Evolutionary conservation across 1,140 invertebrate genomes (phyloP).

Genomic region (Drosophila pectinifera): DNA sequence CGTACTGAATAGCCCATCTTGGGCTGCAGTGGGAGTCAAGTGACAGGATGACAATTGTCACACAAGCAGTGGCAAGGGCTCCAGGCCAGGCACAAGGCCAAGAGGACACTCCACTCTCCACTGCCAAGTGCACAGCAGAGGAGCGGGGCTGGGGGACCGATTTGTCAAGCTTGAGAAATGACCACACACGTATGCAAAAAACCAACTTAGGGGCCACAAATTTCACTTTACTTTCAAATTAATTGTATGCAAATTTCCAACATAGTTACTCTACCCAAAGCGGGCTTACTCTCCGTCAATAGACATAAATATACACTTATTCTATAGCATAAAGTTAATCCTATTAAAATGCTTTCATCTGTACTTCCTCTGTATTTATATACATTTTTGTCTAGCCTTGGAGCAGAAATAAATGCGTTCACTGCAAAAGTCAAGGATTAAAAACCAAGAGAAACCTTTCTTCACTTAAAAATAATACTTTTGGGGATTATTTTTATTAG

Average conservation of each 20-base stretch:
- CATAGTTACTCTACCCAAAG: too few species aligned
- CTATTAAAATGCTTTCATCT: not conserved
- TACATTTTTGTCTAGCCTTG: not conserved
- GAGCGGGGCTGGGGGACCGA: slow-evolving; percentile 35
- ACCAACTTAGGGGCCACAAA: not conserved
- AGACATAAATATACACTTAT: not conserved
- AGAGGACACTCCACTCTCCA: slow-evolving; percentile 19
- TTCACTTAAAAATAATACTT: not conserved
- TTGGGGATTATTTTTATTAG: not conserved
- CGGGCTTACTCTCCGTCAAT: not conserved
- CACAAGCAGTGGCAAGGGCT: slow-evolving; percentile 36
- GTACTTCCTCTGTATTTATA: too few species aligned
- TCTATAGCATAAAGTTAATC: not conserved
- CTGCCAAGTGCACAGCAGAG: slow-evolving; percentile 6
- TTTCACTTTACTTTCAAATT: slow-evolving; percentile 4
- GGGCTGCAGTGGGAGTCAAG: slow-evolving; percentile 47
- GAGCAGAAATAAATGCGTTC: too few species aligned
- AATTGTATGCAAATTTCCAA: not conserved
- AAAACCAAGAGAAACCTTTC: too few species aligned
- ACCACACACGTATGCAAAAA: slow-evolving; percentile 21
- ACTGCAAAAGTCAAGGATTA: not conserved
- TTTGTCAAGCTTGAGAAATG: slow-evolving; percentile 75
- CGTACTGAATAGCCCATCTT: slow-evolving; percentile 43
- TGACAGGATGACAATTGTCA: slow-evolving; percentile 77
- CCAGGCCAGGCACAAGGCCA: slow-evolving; percentile 27